Evolutionary conservation across 2,888 invertebrate genomes (phyloP), one percentile per base, ranked within the genome.

Genomic region (Busseola fusca): DNA sequence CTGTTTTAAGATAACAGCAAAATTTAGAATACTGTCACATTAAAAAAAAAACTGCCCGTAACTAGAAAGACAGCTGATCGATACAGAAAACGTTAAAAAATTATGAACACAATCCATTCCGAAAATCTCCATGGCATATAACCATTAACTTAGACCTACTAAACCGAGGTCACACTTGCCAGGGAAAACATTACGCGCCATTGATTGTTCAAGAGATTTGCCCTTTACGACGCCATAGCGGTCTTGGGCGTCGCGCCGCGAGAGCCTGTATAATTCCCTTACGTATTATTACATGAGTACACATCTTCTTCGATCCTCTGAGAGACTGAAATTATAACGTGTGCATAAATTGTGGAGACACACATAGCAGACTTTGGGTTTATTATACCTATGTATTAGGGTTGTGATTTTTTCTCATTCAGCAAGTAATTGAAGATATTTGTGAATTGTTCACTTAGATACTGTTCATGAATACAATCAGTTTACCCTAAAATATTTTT

Each of bases 141-240:
- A 12, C 12, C 7, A 65, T 48, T 58, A 42, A 48, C n/a, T 56
- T 3, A 21, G 6, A 18, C 37, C 1, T 18, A 62, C 7, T 58
- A 54, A 37, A 40, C 27, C n/a, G 21, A 59, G 37, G 64, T 56
- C 54, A 54, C 34, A 63, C 48, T 54, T 59, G n/a, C 14, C 27
- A n/a, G 14, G 9, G 10, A 57, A 74, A 30, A 65, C 21, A 65
- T 74, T 71, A 66, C 56, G 57, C 60, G 34, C 25, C 50, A 69
- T 63, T 73, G 69, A 68, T 77, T 73, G 69, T 68, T 68, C 45
- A 73, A 77, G 64, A 78, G 62, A 70, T 77, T 73, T 73, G n/a
- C 50, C 58, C 34, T 27, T 45, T 37, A 30, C 25, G 70, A 48
- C n/a, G 48, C 16, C n/a, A 54, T 40, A 21, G 21, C 42, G 21